These are phyloP conservation scores for Linyphia triangularis DNA, from an alignment of 2,888 invertebrate genomes.

Conservation along the genomic window DNA sequence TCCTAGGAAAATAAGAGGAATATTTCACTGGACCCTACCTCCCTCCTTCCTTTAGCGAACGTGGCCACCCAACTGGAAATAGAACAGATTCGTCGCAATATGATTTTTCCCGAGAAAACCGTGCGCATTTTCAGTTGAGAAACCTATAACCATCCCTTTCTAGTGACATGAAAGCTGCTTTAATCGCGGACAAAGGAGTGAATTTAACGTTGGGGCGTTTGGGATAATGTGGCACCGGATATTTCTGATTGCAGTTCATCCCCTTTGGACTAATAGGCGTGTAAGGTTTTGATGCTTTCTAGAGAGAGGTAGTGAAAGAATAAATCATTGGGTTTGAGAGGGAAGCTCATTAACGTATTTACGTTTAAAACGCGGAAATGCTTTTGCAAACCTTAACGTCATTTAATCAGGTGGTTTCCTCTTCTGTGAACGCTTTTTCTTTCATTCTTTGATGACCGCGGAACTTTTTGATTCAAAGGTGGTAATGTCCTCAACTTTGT, in stretches of 20 bases:
- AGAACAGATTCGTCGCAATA: constrained; percentile 38
- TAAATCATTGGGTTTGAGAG: neutral
- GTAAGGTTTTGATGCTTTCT: constrained; percentile 21
- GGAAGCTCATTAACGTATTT: constrained; percentile 47
- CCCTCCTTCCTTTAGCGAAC: constrained; percentile 6
- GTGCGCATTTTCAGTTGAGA: constrained; percentile 36
- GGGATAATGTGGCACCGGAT: constrained; percentile 35
- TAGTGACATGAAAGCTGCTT: constrained; percentile 1
- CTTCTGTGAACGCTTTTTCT: constrained; percentile 11
- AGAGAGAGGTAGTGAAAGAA: constrained; percentile 26
- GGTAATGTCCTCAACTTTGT: too few relatives aligned
- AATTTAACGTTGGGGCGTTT: neutral
- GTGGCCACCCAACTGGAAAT: constrained; percentile 38
- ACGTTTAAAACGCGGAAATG: constrained; percentile 21
- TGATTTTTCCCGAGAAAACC: constrained; percentile 33
- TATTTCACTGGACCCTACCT: constrained; percentile 49
- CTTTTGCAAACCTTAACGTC: neutral
- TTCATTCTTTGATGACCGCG: constrained; percentile 15
- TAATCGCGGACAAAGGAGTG: constrained; percentile 39
- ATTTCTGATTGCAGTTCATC: constrained; percentile 60
- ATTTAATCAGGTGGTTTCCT: constrained; percentile 45
- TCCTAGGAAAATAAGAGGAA: constrained; percentile 51
- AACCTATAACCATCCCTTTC: neutral
- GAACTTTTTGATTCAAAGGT: neutral
- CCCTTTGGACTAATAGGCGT: constrained; percentile 39